Base-by-base conservation (phyloP, 2,797 vertebrate species). In the Graptemys geographica region DNA sequence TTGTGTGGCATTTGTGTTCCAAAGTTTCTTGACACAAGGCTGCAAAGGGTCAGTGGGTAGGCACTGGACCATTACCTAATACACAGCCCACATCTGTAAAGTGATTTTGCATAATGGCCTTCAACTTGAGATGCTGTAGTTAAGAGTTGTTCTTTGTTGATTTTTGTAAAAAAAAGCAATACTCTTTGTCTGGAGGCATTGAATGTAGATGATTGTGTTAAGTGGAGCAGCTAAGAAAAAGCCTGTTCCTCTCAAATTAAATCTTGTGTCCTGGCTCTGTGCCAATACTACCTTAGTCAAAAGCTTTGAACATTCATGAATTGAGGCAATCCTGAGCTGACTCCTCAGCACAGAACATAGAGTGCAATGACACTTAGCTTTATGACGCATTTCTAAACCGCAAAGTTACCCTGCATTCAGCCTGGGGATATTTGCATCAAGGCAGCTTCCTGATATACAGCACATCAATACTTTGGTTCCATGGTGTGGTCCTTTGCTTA, bases 241-340 rank as follows among this genome's bases (percentile, higher is more conserved):
- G 21, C 23, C 28, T 88, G 5, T 91, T 59, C 59, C 79, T 96
- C 94, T 62, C 31, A 89, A 94, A 94, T 90, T 80, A 92, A 74
- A 41, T 74, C 94, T 28, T 23, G n/a, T 53, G 19, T 28, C 33
- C 37, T 90, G 81, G 88, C 82, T 90, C 56, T 91, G 37, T 31
- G 53, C 11, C 27, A 87, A 27, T 21, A 80, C 4, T 5, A 11
- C 81, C 88, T 62, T 79, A 78, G 4, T 81, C 12, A 87, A 89
- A 65, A 90, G n/a, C 0, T 7, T 3, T 85, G 92, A 94, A 74
- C 93, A 92, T 95, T 94, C 85, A 94, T 89, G 33, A 65, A 28
- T 65, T 55, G 33, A 79, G 47, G 55, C 59, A 78, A 87, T 81
- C 4, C 62, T 72, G 44, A 90, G 72, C 84, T 89, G 65, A 19